A percentile compares a stretch with the other conserved stretches of the same genome.
Conservation (phyloP, 2,797 vertebrate species). For the Anguilla marmorata region DNA sequence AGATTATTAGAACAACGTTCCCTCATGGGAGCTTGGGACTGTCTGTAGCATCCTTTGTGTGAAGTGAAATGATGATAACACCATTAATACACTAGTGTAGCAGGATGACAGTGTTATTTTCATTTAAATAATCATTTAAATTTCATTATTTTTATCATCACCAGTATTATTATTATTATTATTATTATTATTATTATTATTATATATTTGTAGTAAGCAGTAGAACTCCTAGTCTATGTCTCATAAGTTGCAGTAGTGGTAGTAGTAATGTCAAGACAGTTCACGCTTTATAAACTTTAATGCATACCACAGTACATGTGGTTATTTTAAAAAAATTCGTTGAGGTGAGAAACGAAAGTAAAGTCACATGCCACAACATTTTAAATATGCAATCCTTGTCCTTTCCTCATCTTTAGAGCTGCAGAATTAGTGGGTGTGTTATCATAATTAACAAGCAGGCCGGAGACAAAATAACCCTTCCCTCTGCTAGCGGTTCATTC, state of each 20-base stretch:
- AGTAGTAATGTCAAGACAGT: not conserved
- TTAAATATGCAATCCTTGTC: too few relatives aligned
- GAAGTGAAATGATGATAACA: not conserved
- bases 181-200: not conserved
- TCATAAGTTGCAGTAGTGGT: not conserved
- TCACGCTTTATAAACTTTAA: too few relatives aligned
- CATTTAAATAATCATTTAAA: not conserved
- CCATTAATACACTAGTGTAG: not conserved
- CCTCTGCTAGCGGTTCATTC: not conserved
- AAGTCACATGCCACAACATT: too few relatives aligned
- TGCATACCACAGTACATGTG: too few relatives aligned
- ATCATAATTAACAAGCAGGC: too few relatives aligned
- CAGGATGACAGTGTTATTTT: not conserved
- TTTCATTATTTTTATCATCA: not conserved
- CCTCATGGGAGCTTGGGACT: not conserved
- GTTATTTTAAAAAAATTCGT: too few relatives aligned
- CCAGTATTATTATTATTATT: not conserved
- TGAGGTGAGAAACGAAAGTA: not conserved
- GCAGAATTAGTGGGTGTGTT: too few relatives aligned
- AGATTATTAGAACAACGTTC: not conserved
- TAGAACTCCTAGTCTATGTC: not conserved
- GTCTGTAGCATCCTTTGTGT: not conserved
- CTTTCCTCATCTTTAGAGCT: too few relatives aligned
- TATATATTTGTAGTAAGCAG: not conserved
- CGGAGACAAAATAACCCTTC: not conserved